Base-by-base conservation (phyloP, 2,888 invertebrate genomes). In the Byasa hedistus region DNA sequence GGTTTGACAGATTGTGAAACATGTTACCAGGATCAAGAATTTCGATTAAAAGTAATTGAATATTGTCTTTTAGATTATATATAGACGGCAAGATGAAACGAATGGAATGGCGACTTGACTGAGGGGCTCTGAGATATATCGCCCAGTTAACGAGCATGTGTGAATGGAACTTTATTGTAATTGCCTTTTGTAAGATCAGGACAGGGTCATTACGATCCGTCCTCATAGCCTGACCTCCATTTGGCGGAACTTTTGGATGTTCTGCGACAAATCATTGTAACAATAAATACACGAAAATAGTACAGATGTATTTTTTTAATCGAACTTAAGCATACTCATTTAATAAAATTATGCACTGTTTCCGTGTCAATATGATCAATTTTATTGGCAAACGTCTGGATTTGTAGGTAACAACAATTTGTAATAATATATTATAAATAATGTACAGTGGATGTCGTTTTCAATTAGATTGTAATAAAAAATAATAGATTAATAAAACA, bases 161-260 rank as follows among this genome's bases (percentile, higher is more conserved):
- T 83, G 89, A 90, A 90, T 89, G 86, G 85, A 89, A 89, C 87
- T 90, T 91, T 91, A 91, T 90, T 91, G 91, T 91, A 92, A 92
- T 92, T 91, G 91, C 90, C 87, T 90, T 91, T 91, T 89, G 89
- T 88, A 88, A 91, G 91, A 91, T 90, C 86, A 86, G 81, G 86
- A 83, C 86, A 82, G 89, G 87, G 89, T 89, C 87, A 88, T 89
- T 89, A 89, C 86, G 73, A 82, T 79, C 85, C 83, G 84, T 85
- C 85, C 84, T 86, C 81, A 80, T 80, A 80, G 80, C 78, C 81
- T 79, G 79, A 83, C 84, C 84, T 83, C 83, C 83, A 83, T 86
- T 83, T 84, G 82, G 81, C 84, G 77, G 85, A 86, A 87, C 83
- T 80, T 80, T 78, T 65, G 63, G 62, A 66, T 65, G 57, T 65